Base-by-base conservation (phyloP, 37 sponge, comb jelly and placozoan species). In the Spongilla lacustris region DNA sequence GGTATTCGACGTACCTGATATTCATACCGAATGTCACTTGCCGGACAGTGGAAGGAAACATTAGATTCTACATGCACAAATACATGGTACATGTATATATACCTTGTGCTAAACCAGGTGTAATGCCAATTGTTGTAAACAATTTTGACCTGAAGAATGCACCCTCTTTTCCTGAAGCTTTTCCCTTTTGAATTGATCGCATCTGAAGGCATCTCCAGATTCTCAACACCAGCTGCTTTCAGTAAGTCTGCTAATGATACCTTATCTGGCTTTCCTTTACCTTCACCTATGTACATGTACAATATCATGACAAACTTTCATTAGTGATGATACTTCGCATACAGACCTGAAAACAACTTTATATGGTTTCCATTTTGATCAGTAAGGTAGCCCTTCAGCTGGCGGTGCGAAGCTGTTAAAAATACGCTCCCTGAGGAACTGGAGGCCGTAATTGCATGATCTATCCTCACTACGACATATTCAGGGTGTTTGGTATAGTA, bases 401-500 rank as follows among this genome's bases (percentile, higher is more conserved):
- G 75, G 35, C 93, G 32, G 26, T 93, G 82, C 21, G 93, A 85
- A 0, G 80, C 83, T 38, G 86, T 85, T 13, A 87, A 71, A 11
- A 74, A 21, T 25, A 75, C 81, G 5, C n/a, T 34, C 10, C 91
- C 91, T 25, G n/a, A 80, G 1, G 26, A 36, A 66, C 75, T 71
- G 2, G 88, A 76, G 29, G 93, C 84, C 34, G 80, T 77, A 36
- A 93, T 79, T 4, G 93, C 76, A 67, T 93, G 93, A 21, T 89
- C 89, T 6, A 93, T 72, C 70, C 89, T 93, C 27, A 93, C 21
- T 8, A 88, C 67, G 36, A 85, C 81, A 70, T 84, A 77, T 34
- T 93, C 93, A 27, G 93, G 89, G 19, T 79, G 69, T 24, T 67
- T 78, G 27, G 93, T 80, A 80, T 82, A 93, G 75, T 93, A 93